phyloP scores from a whole-genome alignment of 2,888 invertebrate genomes.

The Itoplectis maculator region DNA sequence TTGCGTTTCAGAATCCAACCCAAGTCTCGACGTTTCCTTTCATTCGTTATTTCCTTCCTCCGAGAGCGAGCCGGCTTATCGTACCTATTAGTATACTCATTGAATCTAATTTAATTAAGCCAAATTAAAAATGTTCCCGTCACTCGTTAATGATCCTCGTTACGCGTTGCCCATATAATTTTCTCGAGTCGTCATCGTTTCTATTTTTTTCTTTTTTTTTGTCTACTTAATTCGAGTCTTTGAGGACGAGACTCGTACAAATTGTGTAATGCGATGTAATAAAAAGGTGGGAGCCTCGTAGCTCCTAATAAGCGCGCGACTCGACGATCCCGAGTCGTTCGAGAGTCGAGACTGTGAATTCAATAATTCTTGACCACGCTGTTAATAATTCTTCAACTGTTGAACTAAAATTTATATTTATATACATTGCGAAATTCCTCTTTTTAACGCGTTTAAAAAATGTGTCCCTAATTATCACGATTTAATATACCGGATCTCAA shows the following conservation, averaged over 20 bases:
- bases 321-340: conserved; percentile 38
- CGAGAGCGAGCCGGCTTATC: conserved; percentile 44
- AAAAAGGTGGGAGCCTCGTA: conserved; percentile 61
- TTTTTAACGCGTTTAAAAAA: too few relatives aligned
- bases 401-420: too few relatives aligned
- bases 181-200: conserved; percentile 56
- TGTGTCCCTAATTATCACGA: too few relatives aligned
- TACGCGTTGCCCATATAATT: conserved; percentile 64
- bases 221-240: conserved; percentile 32
- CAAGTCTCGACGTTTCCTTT: conserved; percentile 44
- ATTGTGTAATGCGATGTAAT: conserved; percentile 40
- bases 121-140: conserved; percentile 64
- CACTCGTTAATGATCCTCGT: conserved; percentile 66
- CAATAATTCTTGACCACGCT: conserved; percentile 16
- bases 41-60: conserved; percentile 38
- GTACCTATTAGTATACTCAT: conserved; percentile 66
- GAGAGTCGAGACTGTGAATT: conserved; percentile 44
- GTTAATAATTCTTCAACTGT: neutral
- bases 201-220: conserved; percentile 19
- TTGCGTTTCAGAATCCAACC: conserved; percentile 60
- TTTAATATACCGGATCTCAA: too few relatives aligned
- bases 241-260: conserved; percentile 42
- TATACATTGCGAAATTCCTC: too few relatives aligned
- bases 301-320: conserved; percentile 20
- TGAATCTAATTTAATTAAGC: conserved; percentile 67